Conservation (phyloP, 1,140 invertebrate genomes). For the Monomorium pharaonis region DNA sequence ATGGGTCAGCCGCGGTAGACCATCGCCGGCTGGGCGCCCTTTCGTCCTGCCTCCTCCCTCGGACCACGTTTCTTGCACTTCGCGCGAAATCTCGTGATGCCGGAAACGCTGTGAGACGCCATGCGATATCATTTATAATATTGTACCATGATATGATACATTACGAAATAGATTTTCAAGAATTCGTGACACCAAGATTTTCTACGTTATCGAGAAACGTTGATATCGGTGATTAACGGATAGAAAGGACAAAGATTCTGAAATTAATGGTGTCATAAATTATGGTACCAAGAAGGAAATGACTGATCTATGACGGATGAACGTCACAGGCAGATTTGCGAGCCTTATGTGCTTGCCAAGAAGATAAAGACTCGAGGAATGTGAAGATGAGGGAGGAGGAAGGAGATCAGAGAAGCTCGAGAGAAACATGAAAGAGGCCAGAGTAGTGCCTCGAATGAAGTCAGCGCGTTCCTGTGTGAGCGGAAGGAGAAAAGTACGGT, state of each 20-base stretch:
- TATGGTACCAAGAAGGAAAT: neutral
- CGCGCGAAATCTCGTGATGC: neutral
- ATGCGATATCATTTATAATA: neutral
- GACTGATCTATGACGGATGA: neutral
- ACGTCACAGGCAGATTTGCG: neutral
- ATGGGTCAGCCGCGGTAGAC: constrained; percentile 83
- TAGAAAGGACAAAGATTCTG: neutral
- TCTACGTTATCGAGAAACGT: neutral
- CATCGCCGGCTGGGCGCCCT: constrained; percentile 33
- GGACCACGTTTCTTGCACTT: constrained; percentile 50
- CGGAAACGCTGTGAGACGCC: neutral
- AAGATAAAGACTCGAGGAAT: constrained; percentile 26
- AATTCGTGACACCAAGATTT: neutral
- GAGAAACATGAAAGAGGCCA: constrained; percentile 12
- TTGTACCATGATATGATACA: neutral
- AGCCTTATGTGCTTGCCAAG: neutral
- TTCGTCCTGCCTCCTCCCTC: constrained; percentile 53
- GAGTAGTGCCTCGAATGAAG: constrained; percentile 7
- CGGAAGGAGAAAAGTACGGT: constrained; percentile 26
- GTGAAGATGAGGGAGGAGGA: neutral
- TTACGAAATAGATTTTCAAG: neutral
- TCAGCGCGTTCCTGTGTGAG: constrained; percentile 17
- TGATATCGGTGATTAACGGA: constrained; percentile 15
- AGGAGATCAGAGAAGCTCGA: constrained; percentile 28
- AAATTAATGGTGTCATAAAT: constrained; percentile 40